Conservation (phyloP, 2,888 invertebrate genomes). For the Byasa hedistus region DNA sequence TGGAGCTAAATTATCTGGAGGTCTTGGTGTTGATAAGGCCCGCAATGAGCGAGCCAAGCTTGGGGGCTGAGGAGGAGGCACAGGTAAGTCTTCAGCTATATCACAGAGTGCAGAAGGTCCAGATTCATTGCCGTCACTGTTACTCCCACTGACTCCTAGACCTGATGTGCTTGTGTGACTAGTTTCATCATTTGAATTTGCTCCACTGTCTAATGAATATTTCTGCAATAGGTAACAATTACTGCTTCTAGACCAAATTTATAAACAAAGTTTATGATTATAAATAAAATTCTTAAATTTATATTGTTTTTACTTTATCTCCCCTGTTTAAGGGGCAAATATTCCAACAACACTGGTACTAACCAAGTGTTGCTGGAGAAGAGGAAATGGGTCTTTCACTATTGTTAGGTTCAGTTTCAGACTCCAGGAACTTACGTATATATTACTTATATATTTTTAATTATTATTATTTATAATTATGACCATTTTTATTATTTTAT, state of each 20-base stretch:
- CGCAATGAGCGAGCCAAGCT: constrained; percentile 82
- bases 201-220: constrained; percentile 66
- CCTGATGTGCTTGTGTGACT: constrained; percentile 63
- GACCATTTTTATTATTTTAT: too few species aligned
- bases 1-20: constrained; percentile 79
- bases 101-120: constrained; percentile 38
- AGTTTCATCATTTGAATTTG: constrained; percentile 71
- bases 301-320: too few species aligned
- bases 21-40: constrained; percentile 80
- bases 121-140: constrained; percentile 45
- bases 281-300: neutral
- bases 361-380: too few species aligned
- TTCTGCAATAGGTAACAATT: constrained; percentile 47
- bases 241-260: neutral
- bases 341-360: too few species aligned
- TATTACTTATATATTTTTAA: too few species aligned
- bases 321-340: too few species aligned
- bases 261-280: neutral
- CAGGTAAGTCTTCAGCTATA: constrained; percentile 43
- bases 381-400: too few species aligned
- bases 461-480: too few species aligned
- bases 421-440: too few species aligned
- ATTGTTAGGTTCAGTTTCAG: too few species aligned
- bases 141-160: constrained; percentile 57
- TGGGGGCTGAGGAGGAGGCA: constrained; percentile 70